Evolutionary conservation across 1,140 invertebrate species (phyloP).

Genomic region (Chironomus tepperi): DNA sequence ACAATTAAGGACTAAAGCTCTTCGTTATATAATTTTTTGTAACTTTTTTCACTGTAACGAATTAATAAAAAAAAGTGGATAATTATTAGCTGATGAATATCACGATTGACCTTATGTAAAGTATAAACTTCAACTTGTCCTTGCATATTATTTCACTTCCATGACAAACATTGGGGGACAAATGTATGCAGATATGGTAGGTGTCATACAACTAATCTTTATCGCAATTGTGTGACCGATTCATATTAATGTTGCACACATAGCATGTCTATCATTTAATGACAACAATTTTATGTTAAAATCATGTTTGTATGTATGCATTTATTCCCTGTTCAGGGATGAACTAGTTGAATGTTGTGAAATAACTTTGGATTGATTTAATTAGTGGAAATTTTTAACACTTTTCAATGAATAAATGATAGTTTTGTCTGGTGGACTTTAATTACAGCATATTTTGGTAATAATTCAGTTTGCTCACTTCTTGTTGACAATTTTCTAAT

Average conservation of each 20-base stretch:
- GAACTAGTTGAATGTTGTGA: too few species aligned
- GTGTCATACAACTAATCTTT: background rate
- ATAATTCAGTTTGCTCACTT: too few species aligned
- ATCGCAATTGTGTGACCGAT: conserved; percentile 4
- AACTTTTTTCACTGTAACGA: background rate
- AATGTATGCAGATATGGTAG: too few species aligned
- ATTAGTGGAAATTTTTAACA: too few species aligned
- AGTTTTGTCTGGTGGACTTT: too few species aligned
- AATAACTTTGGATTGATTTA: too few species aligned
- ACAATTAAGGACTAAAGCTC: background rate
- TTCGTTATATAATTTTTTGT: background rate
- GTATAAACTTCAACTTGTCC: background rate
- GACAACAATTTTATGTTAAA: background rate
- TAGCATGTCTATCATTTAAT: background rate
- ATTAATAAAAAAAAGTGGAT: background rate
- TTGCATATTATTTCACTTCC: background rate
- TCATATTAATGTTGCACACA: background rate
- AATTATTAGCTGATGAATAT: background rate
- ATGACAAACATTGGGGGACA: too few species aligned
- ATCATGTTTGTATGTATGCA: background rate
- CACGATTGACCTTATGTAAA: background rate
- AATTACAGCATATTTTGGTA: too few species aligned
- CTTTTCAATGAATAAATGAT: too few species aligned
- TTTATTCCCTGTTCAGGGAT: too few species aligned
- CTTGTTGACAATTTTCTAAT: too few species aligned